Evolutionary conservation across 1,140 invertebrate species (phyloP).

Genomic region (Mycetomoellerius zeteki): DNA sequence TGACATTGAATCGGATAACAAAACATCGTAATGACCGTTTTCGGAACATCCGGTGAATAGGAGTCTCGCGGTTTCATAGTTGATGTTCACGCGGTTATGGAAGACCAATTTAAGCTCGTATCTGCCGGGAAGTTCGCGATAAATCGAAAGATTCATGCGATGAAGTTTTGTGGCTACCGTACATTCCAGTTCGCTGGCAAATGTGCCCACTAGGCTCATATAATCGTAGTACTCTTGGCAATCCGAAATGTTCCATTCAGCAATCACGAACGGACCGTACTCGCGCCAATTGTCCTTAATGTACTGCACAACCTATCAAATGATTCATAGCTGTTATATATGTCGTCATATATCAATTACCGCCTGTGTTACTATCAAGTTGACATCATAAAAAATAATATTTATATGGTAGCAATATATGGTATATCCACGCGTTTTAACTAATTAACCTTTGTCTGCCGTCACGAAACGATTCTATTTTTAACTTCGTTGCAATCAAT

Average conservation of each 20-base stretch:
- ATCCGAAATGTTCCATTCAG: conserved; percentile 82
- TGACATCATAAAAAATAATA: background rate
- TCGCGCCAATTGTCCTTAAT: conserved; percentile 80
- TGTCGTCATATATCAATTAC: conserved; percentile 33
- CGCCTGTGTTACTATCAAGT: background rate
- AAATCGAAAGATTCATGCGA: conserved; percentile 81
- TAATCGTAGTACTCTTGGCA: conserved; percentile 76
- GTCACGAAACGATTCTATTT: background rate
- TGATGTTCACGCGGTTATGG: conserved; percentile 71
- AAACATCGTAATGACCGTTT: conserved; percentile 82
- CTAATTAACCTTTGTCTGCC: background rate
- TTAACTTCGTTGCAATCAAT: background rate
- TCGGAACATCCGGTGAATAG: conserved; percentile 81
- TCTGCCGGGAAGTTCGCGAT: conserved; percentile 73
- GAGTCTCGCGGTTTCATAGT: conserved; percentile 76
- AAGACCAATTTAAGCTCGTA: conserved; percentile 78
- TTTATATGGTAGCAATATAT: background rate
- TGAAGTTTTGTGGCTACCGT: conserved; percentile 79
- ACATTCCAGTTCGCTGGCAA: conserved; percentile 82
- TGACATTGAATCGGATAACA: conserved; percentile 64
- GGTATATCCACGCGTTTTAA: background rate
- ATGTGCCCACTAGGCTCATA: conserved; percentile 81
- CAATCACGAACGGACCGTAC: conserved; percentile 79
- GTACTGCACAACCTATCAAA: conserved; percentile 79
- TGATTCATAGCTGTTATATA: background rate